These are phyloP conservation scores for Onychorhynchus coronatus DNA, from an alignment of 2,113 vertebrate species.

Conservation along the genomic window DNA sequence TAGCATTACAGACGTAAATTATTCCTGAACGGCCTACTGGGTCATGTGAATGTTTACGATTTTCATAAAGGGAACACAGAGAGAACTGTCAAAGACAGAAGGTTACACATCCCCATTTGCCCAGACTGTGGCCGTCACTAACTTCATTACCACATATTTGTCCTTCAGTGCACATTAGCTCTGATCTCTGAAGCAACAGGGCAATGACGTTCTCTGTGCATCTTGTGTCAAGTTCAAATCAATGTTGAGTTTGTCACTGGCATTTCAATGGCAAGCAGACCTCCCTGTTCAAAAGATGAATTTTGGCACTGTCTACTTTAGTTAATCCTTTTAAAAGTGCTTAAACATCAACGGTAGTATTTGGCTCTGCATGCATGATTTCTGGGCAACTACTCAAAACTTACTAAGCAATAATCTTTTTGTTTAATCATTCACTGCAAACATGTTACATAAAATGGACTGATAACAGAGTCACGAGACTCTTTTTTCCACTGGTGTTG, in stretches of 20 bases:
- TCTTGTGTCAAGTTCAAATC: neutral
- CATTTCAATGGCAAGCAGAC: neutral
- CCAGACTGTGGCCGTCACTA: fast-evolving
- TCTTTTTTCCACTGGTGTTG: neutral
- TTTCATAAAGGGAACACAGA: neutral
- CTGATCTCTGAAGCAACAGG: neutral
- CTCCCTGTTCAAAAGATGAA: neutral
- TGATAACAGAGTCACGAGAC: constrained; percentile 12
- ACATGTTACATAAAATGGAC: constrained; percentile 34
- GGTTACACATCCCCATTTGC: neutral
- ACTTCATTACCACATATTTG: neutral
- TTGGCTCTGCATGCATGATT: constrained; percentile 46
- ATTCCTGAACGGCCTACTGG: neutral
- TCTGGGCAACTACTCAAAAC: constrained; percentile 58
- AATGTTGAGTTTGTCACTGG: neutral
- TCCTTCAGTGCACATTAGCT: neutral
- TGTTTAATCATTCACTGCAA: constrained; percentile 62
- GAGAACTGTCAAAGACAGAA: neutral
- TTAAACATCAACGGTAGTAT: neutral
- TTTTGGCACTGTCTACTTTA: neutral
- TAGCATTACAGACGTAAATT: neutral
- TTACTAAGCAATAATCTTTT: constrained; percentile 34
- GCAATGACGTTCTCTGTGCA: neutral
- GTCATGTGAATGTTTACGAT: fast-evolving
- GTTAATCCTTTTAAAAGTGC: constrained; percentile 27